phyloP scores from a whole-genome alignment of 2,113 vertebrate genomes.

The Plecturocebus donacophilus region DNA sequence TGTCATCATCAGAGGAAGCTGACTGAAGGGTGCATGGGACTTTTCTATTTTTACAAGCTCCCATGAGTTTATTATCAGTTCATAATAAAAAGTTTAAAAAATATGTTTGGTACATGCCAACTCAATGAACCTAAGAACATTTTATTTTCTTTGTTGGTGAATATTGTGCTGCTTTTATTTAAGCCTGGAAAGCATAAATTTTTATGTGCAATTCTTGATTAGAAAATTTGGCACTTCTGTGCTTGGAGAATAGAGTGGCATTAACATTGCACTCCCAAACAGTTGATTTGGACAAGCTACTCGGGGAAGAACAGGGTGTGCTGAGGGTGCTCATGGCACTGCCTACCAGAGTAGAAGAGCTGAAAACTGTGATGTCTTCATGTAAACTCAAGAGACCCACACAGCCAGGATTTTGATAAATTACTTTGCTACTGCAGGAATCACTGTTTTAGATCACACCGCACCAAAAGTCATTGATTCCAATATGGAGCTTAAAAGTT shows the following conservation, averaged over 20 bases:
- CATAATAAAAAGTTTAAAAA: neutral
- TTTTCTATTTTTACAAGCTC: neutral
- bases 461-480: neutral
- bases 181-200: neutral
- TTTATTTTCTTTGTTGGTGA: neutral
- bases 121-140: neutral
- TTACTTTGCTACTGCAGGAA: neutral
- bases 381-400: neutral
- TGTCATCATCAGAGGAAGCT: neutral
- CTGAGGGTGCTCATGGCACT: neutral
- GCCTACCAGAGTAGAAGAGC: neutral
- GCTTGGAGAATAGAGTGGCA: neutral
- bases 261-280: neutral
- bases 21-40: neutral
- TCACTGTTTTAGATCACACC: neutral
- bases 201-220: neutral
- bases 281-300: neutral
- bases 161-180: neutral
- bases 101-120: neutral
- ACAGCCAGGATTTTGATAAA: neutral
- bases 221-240: neutral
- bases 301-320: neutral
- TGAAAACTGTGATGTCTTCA: neutral
- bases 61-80: neutral
- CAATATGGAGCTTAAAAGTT: conserved; percentile 1